A percentile compares a stretch with the other conserved stretches of the same genome.
Evolutionary conservation across 2,888 invertebrate species (phyloP).

Genomic region (Pyrrhosoma nymphula): DNA sequence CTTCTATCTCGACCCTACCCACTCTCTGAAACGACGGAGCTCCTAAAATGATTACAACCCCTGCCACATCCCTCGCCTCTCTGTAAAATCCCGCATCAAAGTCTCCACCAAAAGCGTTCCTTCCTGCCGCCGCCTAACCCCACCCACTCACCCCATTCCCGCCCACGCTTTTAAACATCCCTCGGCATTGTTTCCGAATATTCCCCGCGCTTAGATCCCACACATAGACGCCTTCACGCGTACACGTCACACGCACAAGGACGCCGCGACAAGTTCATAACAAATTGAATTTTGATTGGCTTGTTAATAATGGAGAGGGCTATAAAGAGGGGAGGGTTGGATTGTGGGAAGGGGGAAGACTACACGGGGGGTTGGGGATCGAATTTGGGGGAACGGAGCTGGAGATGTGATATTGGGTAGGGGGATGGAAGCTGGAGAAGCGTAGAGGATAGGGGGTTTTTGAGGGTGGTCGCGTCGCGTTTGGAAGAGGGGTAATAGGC

Average conservation of each 20-base stretch:
- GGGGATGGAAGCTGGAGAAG: too few species aligned
- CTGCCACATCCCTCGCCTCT: not conserved
- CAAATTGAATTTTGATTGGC: conserved; percentile 67
- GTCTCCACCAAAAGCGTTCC: not conserved
- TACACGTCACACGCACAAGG: not conserved
- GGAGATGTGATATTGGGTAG: too few species aligned
- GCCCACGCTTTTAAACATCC: not conserved
- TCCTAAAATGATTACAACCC: conserved; percentile 53
- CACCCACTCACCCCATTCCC: too few species aligned
- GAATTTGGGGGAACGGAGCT: too few species aligned
- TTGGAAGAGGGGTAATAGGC: not conserved
- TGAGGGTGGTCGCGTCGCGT: too few species aligned
- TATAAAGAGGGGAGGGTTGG: not conserved
- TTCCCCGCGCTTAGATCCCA: not conserved
- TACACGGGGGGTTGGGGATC: not conserved
- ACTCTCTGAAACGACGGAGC: conserved; percentile 9
- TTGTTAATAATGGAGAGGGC: conserved; percentile 46
- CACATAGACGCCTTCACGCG: not conserved
- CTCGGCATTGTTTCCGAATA: conserved; percentile 48
- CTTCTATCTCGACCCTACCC: not conserved
- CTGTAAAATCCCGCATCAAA: not conserved
- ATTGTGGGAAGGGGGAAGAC: not conserved
- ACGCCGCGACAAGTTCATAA: conserved; percentile 62
- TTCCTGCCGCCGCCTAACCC: too few species aligned
- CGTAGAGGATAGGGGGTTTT: too few species aligned